A percentile compares a stretch with the other conserved stretches of the same genome.
These are phyloP conservation scores for Denticeps clupeoides DNA, from an alignment of 2,797 vertebrate species.

Conservation along the genomic window DNA sequence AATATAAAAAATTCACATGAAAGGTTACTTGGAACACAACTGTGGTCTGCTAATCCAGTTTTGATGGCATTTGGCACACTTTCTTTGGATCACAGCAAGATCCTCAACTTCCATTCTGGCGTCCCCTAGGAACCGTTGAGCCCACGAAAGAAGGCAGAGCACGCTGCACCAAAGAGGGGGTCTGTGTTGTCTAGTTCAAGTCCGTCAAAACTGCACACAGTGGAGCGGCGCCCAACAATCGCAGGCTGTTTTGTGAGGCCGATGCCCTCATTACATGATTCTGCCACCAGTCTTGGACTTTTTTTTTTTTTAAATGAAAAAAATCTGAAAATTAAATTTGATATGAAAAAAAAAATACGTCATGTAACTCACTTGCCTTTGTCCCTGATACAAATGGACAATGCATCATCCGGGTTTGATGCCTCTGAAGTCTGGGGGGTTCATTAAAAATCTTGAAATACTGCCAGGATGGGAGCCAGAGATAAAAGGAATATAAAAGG, in stretches of 20 bases:
- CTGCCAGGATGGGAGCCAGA: slow-evolving; percentile 62
- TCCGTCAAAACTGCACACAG: slow-evolving; percentile 34
- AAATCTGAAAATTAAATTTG: slow-evolving; percentile 51
- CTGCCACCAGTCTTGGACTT: slow-evolving; percentile 45
- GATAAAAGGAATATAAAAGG: slow-evolving; percentile 66
- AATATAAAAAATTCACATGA: slow-evolving; percentile 54
- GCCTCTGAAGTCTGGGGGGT: slow-evolving; percentile 65
- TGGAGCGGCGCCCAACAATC: slow-evolving; percentile 10
- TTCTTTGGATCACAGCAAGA: slow-evolving; percentile 73
- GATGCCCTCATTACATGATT: slow-evolving; percentile 39
- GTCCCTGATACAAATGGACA: slow-evolving; percentile 62
- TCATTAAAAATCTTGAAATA: slow-evolving; percentile 71
- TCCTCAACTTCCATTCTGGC: slow-evolving; percentile 67
- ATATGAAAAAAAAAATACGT: slow-evolving; percentile 43
- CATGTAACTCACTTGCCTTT: slow-evolving; percentile 37
- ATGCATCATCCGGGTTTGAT: slow-evolving; percentile 64
- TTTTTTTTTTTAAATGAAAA: slow-evolving; percentile 27
- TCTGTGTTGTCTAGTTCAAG: slow-evolving; percentile 43
- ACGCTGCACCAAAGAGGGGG: slow-evolving; percentile 47
- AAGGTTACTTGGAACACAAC: slow-evolving; percentile 64
- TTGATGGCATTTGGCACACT: slow-evolving; percentile 77
- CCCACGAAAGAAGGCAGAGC: slow-evolving; percentile 58
- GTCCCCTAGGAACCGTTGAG: slow-evolving; percentile 66
- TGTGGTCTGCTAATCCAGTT: slow-evolving; percentile 70
- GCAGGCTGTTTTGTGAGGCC: slow-evolving; percentile 29